These are phyloP conservation scores for Chaetodon auriga DNA, from an alignment of 2,113 vertebrate species.

Conservation along the genomic window DNA sequence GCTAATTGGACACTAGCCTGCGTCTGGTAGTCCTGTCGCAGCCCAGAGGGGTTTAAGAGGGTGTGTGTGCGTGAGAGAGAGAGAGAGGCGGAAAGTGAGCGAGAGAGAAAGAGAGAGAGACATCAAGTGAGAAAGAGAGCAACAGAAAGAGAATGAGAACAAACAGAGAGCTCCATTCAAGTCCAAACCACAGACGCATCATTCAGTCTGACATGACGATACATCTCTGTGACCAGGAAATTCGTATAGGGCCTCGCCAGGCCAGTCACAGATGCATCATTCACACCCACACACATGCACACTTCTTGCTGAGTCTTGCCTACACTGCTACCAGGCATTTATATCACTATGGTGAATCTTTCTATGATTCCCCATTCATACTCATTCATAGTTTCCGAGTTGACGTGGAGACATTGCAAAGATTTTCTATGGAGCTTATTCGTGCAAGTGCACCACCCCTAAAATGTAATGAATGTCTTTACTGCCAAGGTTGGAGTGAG, in stretches of 20 bases:
- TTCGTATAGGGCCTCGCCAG: conserved; percentile 67
- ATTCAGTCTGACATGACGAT: conserved; percentile 80
- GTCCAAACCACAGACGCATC: conserved; percentile 78
- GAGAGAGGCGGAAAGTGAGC: conserved; percentile 22
- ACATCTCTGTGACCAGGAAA: conserved; percentile 69
- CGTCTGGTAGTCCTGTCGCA: conserved; percentile 77
- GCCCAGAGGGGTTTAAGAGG: conserved; percentile 59
- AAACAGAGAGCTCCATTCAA: conserved; percentile 83
- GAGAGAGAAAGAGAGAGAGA: conserved; percentile 38
- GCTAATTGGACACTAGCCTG: conserved; percentile 68
- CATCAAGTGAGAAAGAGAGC: conserved; percentile 54
- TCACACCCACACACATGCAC: conserved; percentile 64
- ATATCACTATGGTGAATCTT: conserved; percentile 54
- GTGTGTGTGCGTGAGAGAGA: conserved; percentile 29
- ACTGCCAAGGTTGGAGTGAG: conserved; percentile 62
- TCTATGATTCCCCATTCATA: conserved; percentile 43
- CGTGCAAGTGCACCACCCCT: conserved; percentile 20
- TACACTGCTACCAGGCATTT: conserved; percentile 55
- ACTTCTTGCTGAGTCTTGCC: conserved; percentile 61
- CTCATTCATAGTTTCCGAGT: conserved; percentile 43
- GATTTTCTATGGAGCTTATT: conserved; percentile 42
- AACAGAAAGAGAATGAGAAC: conserved; percentile 65
- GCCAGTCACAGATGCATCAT: conserved; percentile 75
- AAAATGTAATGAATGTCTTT: conserved; percentile 63
- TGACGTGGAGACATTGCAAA: conserved; percentile 42